These are phyloP conservation scores for Drosophila pseudotakahashii DNA, from an alignment of 2,888 invertebrate genomes.

Conservation along the genomic window DNA sequence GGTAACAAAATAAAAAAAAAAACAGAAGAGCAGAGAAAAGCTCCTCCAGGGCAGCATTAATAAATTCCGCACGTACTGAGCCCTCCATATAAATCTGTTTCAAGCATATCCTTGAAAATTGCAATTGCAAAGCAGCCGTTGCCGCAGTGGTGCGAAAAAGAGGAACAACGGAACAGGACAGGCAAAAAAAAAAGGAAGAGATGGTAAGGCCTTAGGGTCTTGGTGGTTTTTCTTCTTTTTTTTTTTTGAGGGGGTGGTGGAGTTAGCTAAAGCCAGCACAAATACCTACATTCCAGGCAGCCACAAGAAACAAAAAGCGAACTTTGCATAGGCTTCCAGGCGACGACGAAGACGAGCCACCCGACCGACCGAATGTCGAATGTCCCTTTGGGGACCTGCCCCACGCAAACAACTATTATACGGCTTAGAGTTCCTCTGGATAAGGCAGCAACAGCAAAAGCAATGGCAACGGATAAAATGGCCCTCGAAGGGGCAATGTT, in stretches of 20 bases:
- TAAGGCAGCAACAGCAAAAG: slow-evolving; percentile 38
- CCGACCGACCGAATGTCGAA: too few species aligned
- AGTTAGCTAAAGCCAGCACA: slow-evolving; percentile 34
- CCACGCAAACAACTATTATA: slow-evolving; percentile 61
- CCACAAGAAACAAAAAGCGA: slow-evolving; percentile 55
- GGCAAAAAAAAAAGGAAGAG: slow-evolving; percentile 17
- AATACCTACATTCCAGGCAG: slow-evolving; percentile 57
- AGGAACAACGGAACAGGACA: slow-evolving; percentile 43
- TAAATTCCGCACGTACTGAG: slow-evolving; percentile 75
- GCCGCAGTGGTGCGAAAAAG: slow-evolving; percentile 45
- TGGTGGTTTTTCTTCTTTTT: neutral
- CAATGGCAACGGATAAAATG: slow-evolving; percentile 59
- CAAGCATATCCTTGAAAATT: slow-evolving; percentile 81
- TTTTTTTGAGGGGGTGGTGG: slow-evolving; percentile 10
- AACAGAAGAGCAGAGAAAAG: slow-evolving; percentile 4
- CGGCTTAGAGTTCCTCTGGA: slow-evolving; percentile 56
- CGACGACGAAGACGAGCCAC: slow-evolving; percentile 29
- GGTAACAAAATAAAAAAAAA: neutral
- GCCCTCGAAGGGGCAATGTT: slow-evolving; percentile 66
- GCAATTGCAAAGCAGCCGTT: slow-evolving; percentile 67
- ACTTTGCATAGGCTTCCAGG: slow-evolving; percentile 62
- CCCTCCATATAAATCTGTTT: slow-evolving; percentile 73
- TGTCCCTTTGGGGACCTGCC: slow-evolving; percentile 62
- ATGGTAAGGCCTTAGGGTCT: slow-evolving; percentile 13
- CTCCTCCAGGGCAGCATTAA: slow-evolving; percentile 59